phyloP scores from a whole-genome alignment of 2,888 invertebrate genomes.

The Cyclophora punctaria region DNA sequence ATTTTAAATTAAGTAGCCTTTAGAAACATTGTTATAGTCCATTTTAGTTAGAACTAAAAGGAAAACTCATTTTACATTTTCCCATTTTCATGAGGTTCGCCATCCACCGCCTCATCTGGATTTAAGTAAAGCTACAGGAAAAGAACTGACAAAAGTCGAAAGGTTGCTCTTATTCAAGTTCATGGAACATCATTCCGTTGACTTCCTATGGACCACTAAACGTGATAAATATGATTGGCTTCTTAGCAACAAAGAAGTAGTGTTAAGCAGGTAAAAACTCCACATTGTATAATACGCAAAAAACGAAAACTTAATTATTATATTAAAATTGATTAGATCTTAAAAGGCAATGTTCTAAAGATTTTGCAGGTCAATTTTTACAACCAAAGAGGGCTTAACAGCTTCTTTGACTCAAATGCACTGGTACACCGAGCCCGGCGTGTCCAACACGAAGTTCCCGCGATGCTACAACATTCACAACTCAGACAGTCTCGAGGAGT shows the following conservation, averaged over 20 bases:
- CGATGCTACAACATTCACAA: slow-evolving; percentile 90
- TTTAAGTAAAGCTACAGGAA: slow-evolving; percentile 55
- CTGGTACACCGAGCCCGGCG: slow-evolving; percentile 88
- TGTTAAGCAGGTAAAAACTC: slow-evolving; percentile 62
- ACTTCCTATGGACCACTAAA: slow-evolving; percentile 93
- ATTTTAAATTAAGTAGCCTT: background rate
- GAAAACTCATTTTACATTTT: background rate
- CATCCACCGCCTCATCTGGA: slow-evolving; percentile 53
- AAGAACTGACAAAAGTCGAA: slow-evolving; percentile 79
- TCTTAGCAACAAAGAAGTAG: slow-evolving; percentile 67
- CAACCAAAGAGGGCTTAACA: slow-evolving; percentile 93
- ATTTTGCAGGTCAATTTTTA: slow-evolving; percentile 90
- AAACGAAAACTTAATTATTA: too few species aligned
- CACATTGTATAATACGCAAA: too few species aligned
- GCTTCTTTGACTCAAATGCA: slow-evolving; percentile 86
- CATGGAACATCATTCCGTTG: slow-evolving; percentile 85
- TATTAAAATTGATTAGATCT: background rate
- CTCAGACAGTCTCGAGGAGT: slow-evolving; percentile 86
- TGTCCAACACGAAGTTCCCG: slow-evolving; percentile 87
- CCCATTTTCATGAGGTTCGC: slow-evolving; percentile 41
- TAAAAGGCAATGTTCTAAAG: slow-evolving; percentile 67
- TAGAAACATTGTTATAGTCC: background rate
- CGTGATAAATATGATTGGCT: slow-evolving; percentile 87
- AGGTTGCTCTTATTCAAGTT: slow-evolving; percentile 83
- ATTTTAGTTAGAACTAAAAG: background rate